Evolutionary conservation across 2,113 vertebrate genomes (phyloP).

Genomic region (Grallaria varia): DNA sequence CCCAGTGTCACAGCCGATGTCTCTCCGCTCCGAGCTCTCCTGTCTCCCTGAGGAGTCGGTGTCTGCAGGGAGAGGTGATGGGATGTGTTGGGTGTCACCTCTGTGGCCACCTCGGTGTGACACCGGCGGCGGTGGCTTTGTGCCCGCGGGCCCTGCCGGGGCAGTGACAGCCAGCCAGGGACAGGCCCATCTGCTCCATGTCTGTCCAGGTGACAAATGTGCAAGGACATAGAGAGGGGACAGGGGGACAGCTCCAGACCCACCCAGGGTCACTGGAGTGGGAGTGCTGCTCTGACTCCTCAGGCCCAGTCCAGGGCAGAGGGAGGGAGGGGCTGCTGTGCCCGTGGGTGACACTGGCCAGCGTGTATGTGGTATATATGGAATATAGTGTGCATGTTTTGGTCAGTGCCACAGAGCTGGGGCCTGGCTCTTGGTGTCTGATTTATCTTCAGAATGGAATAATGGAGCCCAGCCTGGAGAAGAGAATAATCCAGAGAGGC

Average conservation of each 20-base stretch:
- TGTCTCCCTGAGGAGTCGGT: not conserved
- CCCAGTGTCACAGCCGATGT: not conserved
- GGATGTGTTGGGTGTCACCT: not conserved
- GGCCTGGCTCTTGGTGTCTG: not conserved
- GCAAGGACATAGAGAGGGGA: not conserved
- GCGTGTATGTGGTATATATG: not conserved
- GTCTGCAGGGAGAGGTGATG: not conserved
- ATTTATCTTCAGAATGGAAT: not conserved
- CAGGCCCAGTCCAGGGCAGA: not conserved
- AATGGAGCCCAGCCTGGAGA: not conserved
- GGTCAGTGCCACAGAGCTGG: not conserved
- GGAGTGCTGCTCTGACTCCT: not conserved
- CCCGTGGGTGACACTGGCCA: not conserved
- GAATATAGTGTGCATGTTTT: not conserved
- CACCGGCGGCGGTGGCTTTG: accelerated
- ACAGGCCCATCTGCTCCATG: accelerated
- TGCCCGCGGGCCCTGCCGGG: accelerated
- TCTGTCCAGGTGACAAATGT: not conserved
- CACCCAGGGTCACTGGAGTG: not conserved
- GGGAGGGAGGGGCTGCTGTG: not conserved
- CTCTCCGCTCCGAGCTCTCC: not conserved
- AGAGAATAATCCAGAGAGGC: not conserved
- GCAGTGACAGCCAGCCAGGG: not conserved
- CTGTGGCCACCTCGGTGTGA: not conserved
- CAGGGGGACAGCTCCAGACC: not conserved